phyloP scores from a whole-genome alignment of 1,140 invertebrate genomes.

The Kradibia gibbosae region DNA sequence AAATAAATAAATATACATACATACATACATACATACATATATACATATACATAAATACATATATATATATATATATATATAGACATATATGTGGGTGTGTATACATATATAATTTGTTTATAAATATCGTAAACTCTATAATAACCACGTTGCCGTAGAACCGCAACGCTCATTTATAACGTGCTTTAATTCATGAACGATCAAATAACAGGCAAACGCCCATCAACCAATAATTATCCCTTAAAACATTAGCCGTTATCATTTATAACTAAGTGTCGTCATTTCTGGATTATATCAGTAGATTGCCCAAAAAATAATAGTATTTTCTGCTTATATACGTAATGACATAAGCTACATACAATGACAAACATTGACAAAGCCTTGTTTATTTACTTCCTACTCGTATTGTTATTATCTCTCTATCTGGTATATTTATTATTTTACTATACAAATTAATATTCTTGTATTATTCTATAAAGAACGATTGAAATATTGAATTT shows the following conservation, averaged over 20 bases:
- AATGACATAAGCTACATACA: background rate
- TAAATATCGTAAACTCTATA: slow-evolving; percentile 68
- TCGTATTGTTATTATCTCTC: background rate
- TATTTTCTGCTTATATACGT: background rate
- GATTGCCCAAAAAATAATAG: background rate
- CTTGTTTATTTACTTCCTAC: background rate
- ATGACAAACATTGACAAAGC: background rate
- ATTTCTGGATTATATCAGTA: slow-evolving; percentile 8
- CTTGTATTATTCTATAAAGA: background rate
- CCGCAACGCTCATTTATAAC: slow-evolving; percentile 60
- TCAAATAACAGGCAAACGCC: slow-evolving; percentile 62
- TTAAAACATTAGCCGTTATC: slow-evolving; percentile 45
- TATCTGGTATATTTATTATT: too few relatives aligned
- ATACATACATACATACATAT: slow-evolving; percentile 57
- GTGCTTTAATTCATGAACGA: slow-evolving; percentile 58
- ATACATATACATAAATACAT: slow-evolving; percentile 55
- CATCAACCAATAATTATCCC: slow-evolving; percentile 59
- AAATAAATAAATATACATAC: background rate
- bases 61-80: background rate
- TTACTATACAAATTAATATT: slow-evolving; percentile 10
- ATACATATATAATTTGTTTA: slow-evolving; percentile 59
- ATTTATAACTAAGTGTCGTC: slow-evolving; percentile 27
- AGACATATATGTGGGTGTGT: slow-evolving; percentile 55
- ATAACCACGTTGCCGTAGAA: slow-evolving; percentile 60
- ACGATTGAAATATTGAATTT: slow-evolving; percentile 27